phyloP scores from a whole-genome alignment of 2,888 invertebrate species.

The Gastrophysa polygoni region DNA sequence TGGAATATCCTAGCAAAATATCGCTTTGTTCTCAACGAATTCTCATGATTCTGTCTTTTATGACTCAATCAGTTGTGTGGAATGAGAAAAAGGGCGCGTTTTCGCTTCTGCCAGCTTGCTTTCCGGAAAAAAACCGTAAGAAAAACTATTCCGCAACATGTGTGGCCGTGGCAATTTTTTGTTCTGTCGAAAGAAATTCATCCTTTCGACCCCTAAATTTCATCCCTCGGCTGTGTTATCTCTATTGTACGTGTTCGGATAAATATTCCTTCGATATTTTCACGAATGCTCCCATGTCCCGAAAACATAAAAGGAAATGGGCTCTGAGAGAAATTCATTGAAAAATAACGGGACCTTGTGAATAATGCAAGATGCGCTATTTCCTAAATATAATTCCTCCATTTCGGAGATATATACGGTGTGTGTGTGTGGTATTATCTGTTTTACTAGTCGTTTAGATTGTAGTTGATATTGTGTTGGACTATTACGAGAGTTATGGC shows the following conservation, averaged over 20 bases:
- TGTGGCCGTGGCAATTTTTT: not conserved
- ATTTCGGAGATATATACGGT: conserved; percentile 15
- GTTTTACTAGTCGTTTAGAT: not conserved
- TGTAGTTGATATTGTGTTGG: not conserved
- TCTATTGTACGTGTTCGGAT: conserved; percentile 15
- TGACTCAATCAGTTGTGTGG: no score
- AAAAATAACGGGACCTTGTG: conserved; percentile 23
- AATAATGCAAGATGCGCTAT: conserved; percentile 24
- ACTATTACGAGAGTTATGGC: not conserved
- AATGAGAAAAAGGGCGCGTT: no score
- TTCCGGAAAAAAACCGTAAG: not conserved
- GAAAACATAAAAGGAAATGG: conserved; percentile 19
- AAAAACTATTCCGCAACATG: not conserved
- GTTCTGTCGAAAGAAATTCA: not conserved
- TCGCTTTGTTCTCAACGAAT: no score
- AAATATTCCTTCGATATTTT: conserved; percentile 23
- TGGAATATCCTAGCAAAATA: no score
- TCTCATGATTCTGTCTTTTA: no score
- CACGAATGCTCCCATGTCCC: conserved; percentile 14
- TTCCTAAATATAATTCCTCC: conserved; percentile 22
- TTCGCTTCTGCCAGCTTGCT: no score
- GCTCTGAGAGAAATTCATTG: conserved; percentile 19
- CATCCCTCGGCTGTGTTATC: not conserved
- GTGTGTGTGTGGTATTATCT: no score
- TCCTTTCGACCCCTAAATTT: not conserved